Evolutionary conservation across 2,113 vertebrate species (phyloP).

Genomic region (Podarcis cretensis): DNA sequence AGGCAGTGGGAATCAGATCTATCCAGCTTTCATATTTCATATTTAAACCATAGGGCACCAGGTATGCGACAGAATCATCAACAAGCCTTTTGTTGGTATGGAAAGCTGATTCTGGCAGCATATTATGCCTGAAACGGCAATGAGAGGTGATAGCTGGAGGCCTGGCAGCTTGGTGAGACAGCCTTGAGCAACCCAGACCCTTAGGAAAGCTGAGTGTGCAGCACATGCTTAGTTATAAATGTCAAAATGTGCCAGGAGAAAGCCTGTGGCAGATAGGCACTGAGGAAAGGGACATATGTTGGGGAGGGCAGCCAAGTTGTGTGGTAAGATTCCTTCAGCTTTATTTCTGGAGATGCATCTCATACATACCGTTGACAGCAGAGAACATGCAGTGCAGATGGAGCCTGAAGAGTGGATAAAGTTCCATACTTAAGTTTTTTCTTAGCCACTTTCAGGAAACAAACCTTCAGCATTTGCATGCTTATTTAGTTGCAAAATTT

Average conservation of each 20-base stretch:
- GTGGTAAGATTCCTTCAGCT: not conserved
- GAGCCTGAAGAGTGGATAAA: not conserved
- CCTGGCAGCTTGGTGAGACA: constrained; percentile 9
- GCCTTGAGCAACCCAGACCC: constrained; percentile 1
- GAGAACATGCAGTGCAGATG: not conserved
- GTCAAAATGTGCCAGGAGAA: constrained; percentile 8
- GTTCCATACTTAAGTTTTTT: not conserved
- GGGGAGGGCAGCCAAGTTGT: constrained; percentile 9
- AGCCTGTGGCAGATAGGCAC: not conserved
- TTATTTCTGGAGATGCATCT: not conserved
- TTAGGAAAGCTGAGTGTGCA: not conserved
- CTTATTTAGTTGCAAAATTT: no score
- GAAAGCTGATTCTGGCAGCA: not conserved
- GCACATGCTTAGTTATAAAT: constrained; percentile 14
- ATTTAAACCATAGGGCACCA: not conserved
- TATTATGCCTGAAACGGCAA: constrained; percentile 3
- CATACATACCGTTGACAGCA: not conserved
- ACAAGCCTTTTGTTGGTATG: not conserved
- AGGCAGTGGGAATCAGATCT: not conserved
- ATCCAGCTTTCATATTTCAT: not conserved
- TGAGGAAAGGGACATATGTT: not conserved
- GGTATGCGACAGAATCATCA: not conserved
- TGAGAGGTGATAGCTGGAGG: not conserved
- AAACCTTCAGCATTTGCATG: not conserved
- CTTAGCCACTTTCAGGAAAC: not conserved